Conservation (phyloP, 2,797 vertebrate genomes). For the Labroides dimidiatus region DNA sequence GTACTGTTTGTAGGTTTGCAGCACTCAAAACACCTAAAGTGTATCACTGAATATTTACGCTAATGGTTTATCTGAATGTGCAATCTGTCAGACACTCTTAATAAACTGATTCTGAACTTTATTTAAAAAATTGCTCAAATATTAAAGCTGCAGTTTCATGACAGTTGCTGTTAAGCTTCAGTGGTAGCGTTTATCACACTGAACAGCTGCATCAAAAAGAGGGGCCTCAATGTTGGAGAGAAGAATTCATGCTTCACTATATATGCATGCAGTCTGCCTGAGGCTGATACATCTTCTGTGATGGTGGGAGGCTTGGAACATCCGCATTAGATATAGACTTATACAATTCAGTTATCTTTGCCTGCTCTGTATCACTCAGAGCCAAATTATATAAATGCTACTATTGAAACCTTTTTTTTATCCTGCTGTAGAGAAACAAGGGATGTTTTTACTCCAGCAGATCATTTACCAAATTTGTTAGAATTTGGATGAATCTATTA, state of each 20-base stretch:
- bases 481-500: not conserved
- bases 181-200: not conserved
- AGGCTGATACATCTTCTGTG: slow-evolving; percentile 21
- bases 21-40: too few species aligned
- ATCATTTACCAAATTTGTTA: slow-evolving; percentile 7
- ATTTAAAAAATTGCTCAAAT: too few species aligned
- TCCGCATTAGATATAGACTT: slow-evolving; percentile 41
- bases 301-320: slow-evolving; percentile 44
- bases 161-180: not conserved
- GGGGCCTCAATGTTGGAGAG: not conserved
- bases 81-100: too few species aligned
- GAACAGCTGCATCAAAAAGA: slow-evolving; percentile 1
- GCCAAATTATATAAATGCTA: slow-evolving; percentile 27
- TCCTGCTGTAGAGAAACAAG: slow-evolving; percentile 11
- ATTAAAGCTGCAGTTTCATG: not conserved
- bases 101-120: too few species aligned
- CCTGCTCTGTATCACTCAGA: slow-evolving; percentile 19
- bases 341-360: slow-evolving; percentile 16
- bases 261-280: slow-evolving; percentile 15
- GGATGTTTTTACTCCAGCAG: not conserved
- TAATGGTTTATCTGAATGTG: too few species aligned
- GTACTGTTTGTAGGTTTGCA: too few species aligned
- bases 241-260: slow-evolving; percentile 6
- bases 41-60: too few species aligned
- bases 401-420: slow-evolving; percentile 8